Percentiles rank a stretch among this genome's conserved stretches.
phyloP scores from a whole-genome alignment of 2,888 invertebrate genomes.

The Chrysotoxum bicinctum region DNA sequence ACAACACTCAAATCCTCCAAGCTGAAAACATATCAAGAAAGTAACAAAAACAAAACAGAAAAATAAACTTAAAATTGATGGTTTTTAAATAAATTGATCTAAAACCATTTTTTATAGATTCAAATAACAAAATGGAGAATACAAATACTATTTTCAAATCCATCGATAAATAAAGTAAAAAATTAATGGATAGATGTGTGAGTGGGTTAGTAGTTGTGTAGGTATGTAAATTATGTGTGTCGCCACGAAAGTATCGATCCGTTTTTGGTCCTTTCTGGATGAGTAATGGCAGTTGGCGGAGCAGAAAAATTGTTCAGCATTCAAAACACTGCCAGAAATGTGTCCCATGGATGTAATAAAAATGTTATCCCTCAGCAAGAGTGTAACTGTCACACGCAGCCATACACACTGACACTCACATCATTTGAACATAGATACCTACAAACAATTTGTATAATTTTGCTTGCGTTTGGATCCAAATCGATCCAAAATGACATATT shows the following conservation, averaged over 20 bases:
- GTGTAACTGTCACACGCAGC: slow-evolving; percentile 44
- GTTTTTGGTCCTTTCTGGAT: slow-evolving; percentile 60
- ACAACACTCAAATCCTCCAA: neutral
- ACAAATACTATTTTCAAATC: slow-evolving; percentile 31
- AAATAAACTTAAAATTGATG: slow-evolving; percentile 19
- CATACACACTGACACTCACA: neutral
- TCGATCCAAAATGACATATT: slow-evolving; percentile 63
- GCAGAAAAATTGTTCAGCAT: slow-evolving; percentile 67
- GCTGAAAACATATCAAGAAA: neutral
- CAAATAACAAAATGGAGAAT: slow-evolving; percentile 26
- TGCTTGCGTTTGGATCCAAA: slow-evolving; percentile 41
- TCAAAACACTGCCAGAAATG: slow-evolving; percentile 71
- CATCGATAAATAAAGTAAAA: slow-evolving; percentile 56
- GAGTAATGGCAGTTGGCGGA: slow-evolving; percentile 67
- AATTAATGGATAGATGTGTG: neutral
- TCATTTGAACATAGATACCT: neutral
- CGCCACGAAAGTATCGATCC: slow-evolving; percentile 63
- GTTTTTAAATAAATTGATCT: slow-evolving; percentile 25
- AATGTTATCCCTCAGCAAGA: slow-evolving; percentile 62
- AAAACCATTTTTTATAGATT: slow-evolving; percentile 25
- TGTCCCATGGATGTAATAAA: slow-evolving; percentile 73
- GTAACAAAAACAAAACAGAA: neutral
- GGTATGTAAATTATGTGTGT: slow-evolving; percentile 58
- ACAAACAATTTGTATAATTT: slow-evolving; percentile 30
- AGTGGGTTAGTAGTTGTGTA: neutral